Evolutionary conservation across 2,797 vertebrate species (phyloP).

Genomic region (Megaceryle alcyon): DNA sequence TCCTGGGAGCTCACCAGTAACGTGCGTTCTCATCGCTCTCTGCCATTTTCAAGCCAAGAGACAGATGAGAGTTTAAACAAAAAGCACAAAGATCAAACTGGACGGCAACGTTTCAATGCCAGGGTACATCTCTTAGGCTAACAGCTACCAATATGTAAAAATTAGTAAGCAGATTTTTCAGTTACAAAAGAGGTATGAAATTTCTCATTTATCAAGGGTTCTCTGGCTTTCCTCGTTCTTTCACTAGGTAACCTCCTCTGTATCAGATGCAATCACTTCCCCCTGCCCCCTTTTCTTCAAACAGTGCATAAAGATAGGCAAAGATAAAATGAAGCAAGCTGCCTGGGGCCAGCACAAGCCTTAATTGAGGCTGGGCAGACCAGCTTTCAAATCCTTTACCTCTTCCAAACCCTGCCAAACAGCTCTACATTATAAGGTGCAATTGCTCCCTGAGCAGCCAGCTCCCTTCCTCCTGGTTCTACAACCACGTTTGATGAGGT

Average conservation of each 20-base stretch:
- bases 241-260: background rate
- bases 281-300: background rate
- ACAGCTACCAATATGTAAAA: background rate
- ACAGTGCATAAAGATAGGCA: background rate
- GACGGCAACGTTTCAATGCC: background rate
- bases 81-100: background rate
- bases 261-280: background rate
- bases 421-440: rapidly evolving
- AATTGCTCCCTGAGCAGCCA: background rate
- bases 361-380: rapidly evolving
- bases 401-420: background rate
- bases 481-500: background rate
- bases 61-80: background rate
- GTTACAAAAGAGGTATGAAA: background rate
- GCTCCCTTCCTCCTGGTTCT: rapidly evolving
- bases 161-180: background rate
- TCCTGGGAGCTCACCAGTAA: background rate
- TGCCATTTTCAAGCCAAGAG: background rate
- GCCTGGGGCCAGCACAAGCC: background rate
- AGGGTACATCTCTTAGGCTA: background rate
- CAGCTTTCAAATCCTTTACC: background rate
- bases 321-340: background rate
- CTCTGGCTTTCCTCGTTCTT: background rate
- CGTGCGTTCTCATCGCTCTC: background rate
- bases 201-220: background rate